A percentile compares a stretch with the other conserved stretches of the same genome.
Evolutionary conservation across 1,140 invertebrate species (phyloP).

Genomic region (Calycopis cecrops): DNA sequence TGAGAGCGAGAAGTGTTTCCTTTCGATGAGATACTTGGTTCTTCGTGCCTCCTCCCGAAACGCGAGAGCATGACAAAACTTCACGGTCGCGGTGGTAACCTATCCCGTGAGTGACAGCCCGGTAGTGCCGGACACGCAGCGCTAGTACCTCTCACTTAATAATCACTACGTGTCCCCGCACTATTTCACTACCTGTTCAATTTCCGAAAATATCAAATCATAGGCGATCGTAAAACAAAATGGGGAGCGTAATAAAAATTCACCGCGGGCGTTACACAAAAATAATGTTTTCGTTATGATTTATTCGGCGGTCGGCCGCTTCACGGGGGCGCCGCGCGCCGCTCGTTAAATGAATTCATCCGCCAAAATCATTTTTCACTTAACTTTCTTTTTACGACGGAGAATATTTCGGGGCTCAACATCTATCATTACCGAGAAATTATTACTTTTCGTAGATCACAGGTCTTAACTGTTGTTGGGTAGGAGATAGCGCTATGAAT

Average conservation of each 20-base stretch:
- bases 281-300: constrained; percentile 40
- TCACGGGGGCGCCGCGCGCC: constrained; percentile 23
- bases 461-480: too few relatives aligned
- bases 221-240: constrained; percentile 37
- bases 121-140: too few relatives aligned
- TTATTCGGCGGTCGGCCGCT: constrained; percentile 30
- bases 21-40: too few relatives aligned
- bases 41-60: too few relatives aligned
- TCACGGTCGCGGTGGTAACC: too few relatives aligned
- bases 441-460: too few relatives aligned
- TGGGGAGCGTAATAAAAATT: constrained; percentile 39
- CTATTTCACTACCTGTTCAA: not conserved
- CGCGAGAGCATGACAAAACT: too few relatives aligned
- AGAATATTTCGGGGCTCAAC: not conserved
- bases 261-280: constrained; percentile 27
- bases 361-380: constrained; percentile 13
- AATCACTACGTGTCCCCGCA: too few relatives aligned
- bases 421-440: not conserved
- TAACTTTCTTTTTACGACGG: not conserved
- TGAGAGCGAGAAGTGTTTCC: too few relatives aligned
- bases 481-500: too few relatives aligned
- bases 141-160: too few relatives aligned
- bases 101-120: too few relatives aligned
- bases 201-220: constrained; percentile 24
- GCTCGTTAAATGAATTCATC: constrained; percentile 27